Percentiles rank a stretch among this genome's conserved stretches.
phyloP scores from a whole-genome alignment of 2,113 vertebrate genomes.

The Zeus faber region DNA sequence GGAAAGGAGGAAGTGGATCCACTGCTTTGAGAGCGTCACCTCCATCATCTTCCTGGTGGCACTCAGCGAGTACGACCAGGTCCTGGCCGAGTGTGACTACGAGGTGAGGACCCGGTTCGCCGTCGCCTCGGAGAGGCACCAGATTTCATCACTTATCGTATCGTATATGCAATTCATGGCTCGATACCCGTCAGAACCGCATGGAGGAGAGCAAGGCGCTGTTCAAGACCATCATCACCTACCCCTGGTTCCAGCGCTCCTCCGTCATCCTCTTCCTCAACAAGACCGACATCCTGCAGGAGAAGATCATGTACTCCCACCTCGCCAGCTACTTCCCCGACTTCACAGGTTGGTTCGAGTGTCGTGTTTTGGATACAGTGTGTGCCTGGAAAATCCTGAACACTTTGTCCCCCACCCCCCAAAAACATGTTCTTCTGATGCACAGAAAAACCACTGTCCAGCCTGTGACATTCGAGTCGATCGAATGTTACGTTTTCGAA shows the following conservation, averaged over 20 bases:
- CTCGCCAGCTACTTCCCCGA: constrained; percentile 80
- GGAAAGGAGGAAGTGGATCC: too few relatives aligned
- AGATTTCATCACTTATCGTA: too few relatives aligned
- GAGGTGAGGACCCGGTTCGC: constrained; percentile 71
- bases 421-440: too few relatives aligned
- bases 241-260: constrained; percentile 80
- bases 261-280: constrained; percentile 83
- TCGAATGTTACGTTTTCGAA: too few relatives aligned
- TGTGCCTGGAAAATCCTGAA: too few relatives aligned
- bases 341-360: constrained; percentile 68
- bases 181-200: constrained; percentile 36
- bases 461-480: too few relatives aligned
- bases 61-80: too few relatives aligned
- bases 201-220: constrained; percentile 75
- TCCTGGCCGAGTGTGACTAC: constrained; percentile 86
- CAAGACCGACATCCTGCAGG: constrained; percentile 80
- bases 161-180: neutral
- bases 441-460: too few relatives aligned
- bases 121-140: neutral
- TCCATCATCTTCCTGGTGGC: too few relatives aligned
- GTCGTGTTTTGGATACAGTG: too few relatives aligned
- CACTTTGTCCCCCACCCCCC: too few relatives aligned
- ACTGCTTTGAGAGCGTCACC: too few relatives aligned
- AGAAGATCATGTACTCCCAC: constrained; percentile 80
- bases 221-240: constrained; percentile 82